Evolutionary conservation across 2,113 vertebrate genomes (phyloP), one percentile per base, ranked within the genome.

Genomic region (Brienomyrus brachyistius): DNA sequence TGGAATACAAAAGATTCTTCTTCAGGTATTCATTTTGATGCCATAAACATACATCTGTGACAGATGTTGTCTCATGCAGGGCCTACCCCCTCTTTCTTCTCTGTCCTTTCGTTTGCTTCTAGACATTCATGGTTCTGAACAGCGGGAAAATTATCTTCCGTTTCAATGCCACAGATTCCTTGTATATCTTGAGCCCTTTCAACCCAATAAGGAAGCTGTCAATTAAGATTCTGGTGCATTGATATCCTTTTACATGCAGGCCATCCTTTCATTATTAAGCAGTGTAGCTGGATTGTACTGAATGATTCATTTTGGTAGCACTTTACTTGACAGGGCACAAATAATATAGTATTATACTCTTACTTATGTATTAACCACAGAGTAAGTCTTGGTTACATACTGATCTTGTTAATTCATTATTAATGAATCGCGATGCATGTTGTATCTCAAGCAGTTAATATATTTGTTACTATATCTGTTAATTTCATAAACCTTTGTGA

Each of bases 111-210:
- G 95, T 92, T 94, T 90, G 95, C 93, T 97, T 96, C 96, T 96
- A 99, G 98, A 99, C 97, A 54, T 99, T 99, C 96, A 98, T 99
- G 98, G 98, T 99, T 96, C 97, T 99, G 97, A 99, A 99, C 95
- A 98, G 94, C 91, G 97, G 97, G 92, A 99, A 99, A 95, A 94
- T 97, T 92, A 98, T 99, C 92, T 99, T 98, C 94, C 97, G 98
- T 90, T 99, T 99, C 97, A 99, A 98, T 94, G 98, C 98, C 97
- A 98, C 98, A 84, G 96, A 98, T 94, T 98, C 98, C 95, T 96
- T 99, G 95, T 99, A 99, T 94, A 96, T 99, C 94, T 94, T 99
- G 95, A 99, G 95, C 93, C 98, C 98, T 90, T 99, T 99, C 97
- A 99, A 98, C 94, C 97, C 97, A 93, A 93, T 99, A 91, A 97